Base-by-base conservation (phyloP, 2,113 vertebrate species). In the Bolborhynchus lineola region DNA sequence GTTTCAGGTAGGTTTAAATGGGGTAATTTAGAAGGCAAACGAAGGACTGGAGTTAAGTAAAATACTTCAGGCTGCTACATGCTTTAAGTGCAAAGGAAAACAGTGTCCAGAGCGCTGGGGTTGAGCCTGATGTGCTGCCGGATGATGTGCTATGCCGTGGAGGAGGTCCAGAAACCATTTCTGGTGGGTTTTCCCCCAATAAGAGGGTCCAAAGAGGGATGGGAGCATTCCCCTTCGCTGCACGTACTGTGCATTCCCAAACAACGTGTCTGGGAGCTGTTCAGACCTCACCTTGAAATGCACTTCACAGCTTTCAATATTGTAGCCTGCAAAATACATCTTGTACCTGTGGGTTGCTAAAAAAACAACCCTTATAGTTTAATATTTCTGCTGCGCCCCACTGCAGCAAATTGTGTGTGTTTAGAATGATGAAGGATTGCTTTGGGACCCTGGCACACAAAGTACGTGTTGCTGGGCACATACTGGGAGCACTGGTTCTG, bases 21-120 rank as follows among this genome's bases (percentile, higher is more conserved):
- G 82, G 42, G 78, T 50, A 2, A 78, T 76, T 94, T 89, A 85
- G 92, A 90, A 94, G 85, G 93, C 89, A 82, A 64, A 93, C 63
- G 74, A 89, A 85, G 78, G 82, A 52, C 59, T 47, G 15, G 31
- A 60, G n/a, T 87, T 78, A 76, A 60, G 83, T 52, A 57, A 78
- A 81, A 47, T 46, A 25, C 62, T 65, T 72, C 10, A 24, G 53
- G 84, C 74, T 82, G 84, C 67, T 76, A 19, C 52, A 19, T 44
- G 81, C 86, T 65, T 5, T 10, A 31, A 49, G 83, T 24, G 68
- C 64, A 24, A 6, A 82, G 76, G 47, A 18, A 49, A 41, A 42
- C 3, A 13, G 26, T 5, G 81, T 2, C 59, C 23, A 19, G 92
- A 71, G 78, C 5, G 0, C 52, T 26, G 85, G 75, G 35, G 20